phyloP scores from a whole-genome alignment of 2,797 vertebrate species.

The Enteromius argenteus region DNA sequence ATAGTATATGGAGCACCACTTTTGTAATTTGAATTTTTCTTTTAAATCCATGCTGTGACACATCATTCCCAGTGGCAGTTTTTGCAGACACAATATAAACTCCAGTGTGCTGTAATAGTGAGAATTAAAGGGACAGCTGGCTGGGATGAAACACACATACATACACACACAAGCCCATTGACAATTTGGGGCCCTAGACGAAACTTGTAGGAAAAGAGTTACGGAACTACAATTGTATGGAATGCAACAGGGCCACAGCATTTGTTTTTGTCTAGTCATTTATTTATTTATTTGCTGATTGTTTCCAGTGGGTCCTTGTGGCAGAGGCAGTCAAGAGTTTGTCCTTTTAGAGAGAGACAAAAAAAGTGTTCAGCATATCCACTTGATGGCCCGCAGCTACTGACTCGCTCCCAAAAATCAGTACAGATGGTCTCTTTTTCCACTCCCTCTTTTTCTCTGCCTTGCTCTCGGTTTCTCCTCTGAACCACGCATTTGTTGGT shows the following conservation, averaged over 20 bases:
- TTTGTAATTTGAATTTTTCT: background rate
- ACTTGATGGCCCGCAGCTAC: slow-evolving; percentile 61
- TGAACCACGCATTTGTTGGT: slow-evolving; percentile 51
- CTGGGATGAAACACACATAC: slow-evolving; percentile 26
- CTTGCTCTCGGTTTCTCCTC: slow-evolving; percentile 20
- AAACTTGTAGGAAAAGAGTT: slow-evolving; percentile 47
- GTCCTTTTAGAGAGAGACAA: slow-evolving; percentile 43
- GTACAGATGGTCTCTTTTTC: slow-evolving; percentile 58
- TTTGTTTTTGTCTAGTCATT: slow-evolving; percentile 63
- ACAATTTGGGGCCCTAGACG: slow-evolving; percentile 40
- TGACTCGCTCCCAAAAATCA: slow-evolving; percentile 58
- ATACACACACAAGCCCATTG: background rate
- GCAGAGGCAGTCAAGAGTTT: slow-evolving; percentile 45
- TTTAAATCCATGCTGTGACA: background rate
- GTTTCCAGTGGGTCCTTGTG: slow-evolving; percentile 59
- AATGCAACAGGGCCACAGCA: slow-evolving; percentile 35
- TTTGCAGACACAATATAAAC: slow-evolving; percentile 8
- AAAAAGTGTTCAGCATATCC: slow-evolving; percentile 47
- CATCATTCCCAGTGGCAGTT: background rate
- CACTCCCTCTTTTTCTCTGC: slow-evolving; percentile 11
- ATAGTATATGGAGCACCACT: background rate
- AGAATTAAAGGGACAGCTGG: slow-evolving; percentile 28
- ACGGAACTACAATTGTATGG: slow-evolving; percentile 26
- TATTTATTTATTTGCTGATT: slow-evolving; percentile 63
- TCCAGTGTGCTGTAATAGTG: background rate